Percentiles rank a stretch among this genome's conserved stretches.
Conservation (phyloP, 1,140 invertebrate genomes). For the Gonioctena quinquepunctata region DNA sequence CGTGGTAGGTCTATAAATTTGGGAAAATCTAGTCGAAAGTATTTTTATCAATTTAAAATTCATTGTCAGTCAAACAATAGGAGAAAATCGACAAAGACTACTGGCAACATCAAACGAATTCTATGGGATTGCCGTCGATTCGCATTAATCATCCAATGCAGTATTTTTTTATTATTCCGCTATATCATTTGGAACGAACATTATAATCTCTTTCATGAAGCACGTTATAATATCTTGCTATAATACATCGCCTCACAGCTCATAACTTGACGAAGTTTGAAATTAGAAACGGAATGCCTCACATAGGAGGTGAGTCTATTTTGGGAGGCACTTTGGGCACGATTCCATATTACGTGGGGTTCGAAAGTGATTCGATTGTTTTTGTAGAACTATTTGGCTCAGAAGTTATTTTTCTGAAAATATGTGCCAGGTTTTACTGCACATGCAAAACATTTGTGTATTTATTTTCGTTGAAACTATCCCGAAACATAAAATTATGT, state of each 20-base stretch:
- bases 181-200: no score
- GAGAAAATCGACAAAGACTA: no score
- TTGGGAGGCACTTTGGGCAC: conserved; percentile 28
- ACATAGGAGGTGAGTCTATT: conserved; percentile 22
- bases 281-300: conserved; percentile 10
- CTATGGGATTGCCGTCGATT: no score
- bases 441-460: neutral
- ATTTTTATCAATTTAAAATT: no score
- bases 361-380: neutral
- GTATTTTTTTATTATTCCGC: no score
- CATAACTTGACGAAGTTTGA: neutral
- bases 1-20: no score
- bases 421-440: conserved; percentile 10
- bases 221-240: neutral
- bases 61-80: no score
- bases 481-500: neutral
- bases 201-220: no score
- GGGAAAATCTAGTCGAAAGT: no score
- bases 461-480: neutral
- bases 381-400: neutral
- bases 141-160: no score
- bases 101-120: no score
- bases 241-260: conserved; percentile 10
- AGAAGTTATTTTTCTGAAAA: neutral
- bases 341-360: conserved; percentile 22